phyloP scores from a whole-genome alignment of 2,888 invertebrate genomes.

The Erebia ligea region DNA sequence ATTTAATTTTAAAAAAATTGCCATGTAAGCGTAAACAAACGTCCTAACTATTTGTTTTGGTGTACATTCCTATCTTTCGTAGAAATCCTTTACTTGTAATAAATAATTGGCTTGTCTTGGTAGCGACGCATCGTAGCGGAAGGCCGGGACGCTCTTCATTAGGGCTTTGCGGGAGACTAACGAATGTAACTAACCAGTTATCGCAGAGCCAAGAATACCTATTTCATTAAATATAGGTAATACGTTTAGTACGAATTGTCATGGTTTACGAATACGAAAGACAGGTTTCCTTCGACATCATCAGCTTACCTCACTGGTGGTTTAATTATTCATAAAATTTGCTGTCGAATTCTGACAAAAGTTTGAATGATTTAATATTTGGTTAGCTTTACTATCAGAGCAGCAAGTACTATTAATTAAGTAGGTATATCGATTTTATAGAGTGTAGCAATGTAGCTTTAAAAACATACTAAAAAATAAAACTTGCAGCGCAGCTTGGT shows the following conservation, averaged over 20 bases:
- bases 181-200: conserved; percentile 13
- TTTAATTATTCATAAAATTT: too few relatives aligned
- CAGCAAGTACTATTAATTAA: too few relatives aligned
- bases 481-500: too few relatives aligned
- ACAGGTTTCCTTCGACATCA: too few relatives aligned
- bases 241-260: background rate
- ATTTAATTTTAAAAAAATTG: too few relatives aligned
- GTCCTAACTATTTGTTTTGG: background rate
- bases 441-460: too few relatives aligned
- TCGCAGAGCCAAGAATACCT: conserved; percentile 8
- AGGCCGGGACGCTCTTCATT: conserved; percentile 9
- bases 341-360: too few relatives aligned
- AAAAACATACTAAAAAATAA: too few relatives aligned
- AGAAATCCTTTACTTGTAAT: background rate
- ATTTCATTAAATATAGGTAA: background rate
- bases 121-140: conserved; percentile 1
- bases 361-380: too few relatives aligned
- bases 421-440: too few relatives aligned
- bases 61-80: background rate
- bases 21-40: background rate
- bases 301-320: too few relatives aligned
- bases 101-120: conserved; percentile 4
- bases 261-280: background rate
- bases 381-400: too few relatives aligned
- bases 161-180: background rate